Percentiles rank a stretch among this genome's conserved stretches.
phyloP scores from a whole-genome alignment of 2,888 invertebrate species.

The Exephanes ischioxanthus region DNA sequence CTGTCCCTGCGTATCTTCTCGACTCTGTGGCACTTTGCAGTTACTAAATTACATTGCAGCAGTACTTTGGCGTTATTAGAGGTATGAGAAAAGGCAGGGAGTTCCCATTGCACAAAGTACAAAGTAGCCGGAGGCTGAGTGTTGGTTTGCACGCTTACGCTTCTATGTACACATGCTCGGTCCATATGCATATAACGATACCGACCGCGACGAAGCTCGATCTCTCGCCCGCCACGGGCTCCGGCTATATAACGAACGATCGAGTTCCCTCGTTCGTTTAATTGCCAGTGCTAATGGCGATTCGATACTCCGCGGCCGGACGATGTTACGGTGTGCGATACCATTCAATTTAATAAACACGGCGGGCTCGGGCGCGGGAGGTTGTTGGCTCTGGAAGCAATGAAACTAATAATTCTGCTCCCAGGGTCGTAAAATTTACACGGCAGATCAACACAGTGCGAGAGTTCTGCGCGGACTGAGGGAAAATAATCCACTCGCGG shows the following conservation, averaged over 20 bases:
- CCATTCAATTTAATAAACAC: constrained; percentile 72
- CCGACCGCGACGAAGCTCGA: constrained; percentile 24
- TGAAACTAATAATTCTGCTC: constrained; percentile 64
- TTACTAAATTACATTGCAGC: constrained; percentile 33
- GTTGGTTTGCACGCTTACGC: constrained; percentile 20
- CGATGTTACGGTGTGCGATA: constrained; percentile 31
- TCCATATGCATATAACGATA: constrained; percentile 12
- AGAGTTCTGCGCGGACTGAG: too few relatives aligned
- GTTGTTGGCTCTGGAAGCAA: constrained; percentile 21
- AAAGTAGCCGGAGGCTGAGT: constrained; percentile 42
- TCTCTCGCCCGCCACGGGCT: constrained; percentile 39
- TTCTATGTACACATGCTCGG: constrained; percentile 18
- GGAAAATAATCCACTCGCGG: too few relatives aligned
- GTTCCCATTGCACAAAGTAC: constrained; percentile 41
- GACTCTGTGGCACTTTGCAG: constrained; percentile 25
- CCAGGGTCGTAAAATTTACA: constrained; percentile 61
- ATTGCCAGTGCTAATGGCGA: constrained; percentile 64
- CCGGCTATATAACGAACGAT: constrained; percentile 42
- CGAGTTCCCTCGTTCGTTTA: constrained; percentile 60
- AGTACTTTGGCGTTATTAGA: constrained; percentile 18
- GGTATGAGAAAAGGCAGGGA: constrained; percentile 22
- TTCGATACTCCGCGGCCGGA: constrained; percentile 16
- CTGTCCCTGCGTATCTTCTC: background rate
- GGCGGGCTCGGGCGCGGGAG: constrained; percentile 21
- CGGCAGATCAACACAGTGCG: background rate